These are phyloP conservation scores for Acanthosepion esculentum DNA, from an alignment of 2,888 invertebrate species.

Conservation along the genomic window DNA sequence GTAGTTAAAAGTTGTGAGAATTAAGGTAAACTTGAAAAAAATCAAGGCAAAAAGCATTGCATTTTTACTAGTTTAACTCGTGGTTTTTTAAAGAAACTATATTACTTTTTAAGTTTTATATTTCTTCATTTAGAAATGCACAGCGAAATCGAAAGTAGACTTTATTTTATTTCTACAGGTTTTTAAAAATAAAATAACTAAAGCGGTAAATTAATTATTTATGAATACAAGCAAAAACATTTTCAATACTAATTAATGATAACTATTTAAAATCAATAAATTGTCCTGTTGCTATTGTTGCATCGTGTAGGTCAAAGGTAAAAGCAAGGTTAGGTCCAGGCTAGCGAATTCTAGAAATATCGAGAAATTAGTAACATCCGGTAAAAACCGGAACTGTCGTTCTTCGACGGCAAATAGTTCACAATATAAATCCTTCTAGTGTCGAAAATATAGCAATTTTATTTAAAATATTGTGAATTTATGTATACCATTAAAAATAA, in stretches of 20 bases:
- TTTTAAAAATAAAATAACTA: neutral
- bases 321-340: neutral
- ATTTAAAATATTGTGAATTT: neutral
- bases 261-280: neutral
- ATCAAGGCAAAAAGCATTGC: too few species aligned
- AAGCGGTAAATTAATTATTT: neutral
- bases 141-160: neutral
- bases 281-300: neutral
- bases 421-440: neutral
- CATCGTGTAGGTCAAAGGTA: neutral
- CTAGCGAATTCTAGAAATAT: neutral
- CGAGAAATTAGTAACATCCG: neutral
- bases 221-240: neutral
- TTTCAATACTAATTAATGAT: neutral
- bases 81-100: too few species aligned
- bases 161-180: neutral
- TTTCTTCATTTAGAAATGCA: too few species aligned
- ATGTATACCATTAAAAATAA: neutral
- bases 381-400: conserved; percentile 36
- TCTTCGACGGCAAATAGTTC: conserved; percentile 35
- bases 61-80: too few species aligned
- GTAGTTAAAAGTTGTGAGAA: too few species aligned
- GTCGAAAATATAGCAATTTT: neutral
- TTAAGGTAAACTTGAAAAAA: too few species aligned
- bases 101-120: too few species aligned